Evolutionary conservation across 1,140 invertebrate species (phyloP).

Genomic region (Antheraea pernyi): DNA sequence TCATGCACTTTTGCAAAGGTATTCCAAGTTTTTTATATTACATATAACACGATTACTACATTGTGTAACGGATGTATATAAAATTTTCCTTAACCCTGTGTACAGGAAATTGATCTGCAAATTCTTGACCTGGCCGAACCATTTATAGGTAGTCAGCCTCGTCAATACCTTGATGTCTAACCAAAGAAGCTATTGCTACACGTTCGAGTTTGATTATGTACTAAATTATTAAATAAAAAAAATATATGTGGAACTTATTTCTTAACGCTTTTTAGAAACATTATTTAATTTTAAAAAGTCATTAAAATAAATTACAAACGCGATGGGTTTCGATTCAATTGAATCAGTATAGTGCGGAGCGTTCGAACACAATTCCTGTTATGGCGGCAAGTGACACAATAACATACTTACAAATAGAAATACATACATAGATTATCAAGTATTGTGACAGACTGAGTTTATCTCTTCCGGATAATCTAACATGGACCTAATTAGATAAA

Average conservation of each 20-base stretch:
- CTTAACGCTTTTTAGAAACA: neutral
- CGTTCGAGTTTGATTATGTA: neutral
- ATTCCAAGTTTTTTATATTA: no score
- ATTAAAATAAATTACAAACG: neutral
- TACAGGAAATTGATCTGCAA: neutral
- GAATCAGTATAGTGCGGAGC: no score
- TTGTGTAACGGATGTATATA: neutral
- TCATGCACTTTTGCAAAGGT: no score
- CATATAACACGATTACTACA: no score
- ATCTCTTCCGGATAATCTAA: conserved; percentile 33
- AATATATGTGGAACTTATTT: neutral
- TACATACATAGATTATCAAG: conserved; percentile 7
- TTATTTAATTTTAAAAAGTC: neutral
- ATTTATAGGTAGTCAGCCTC: neutral
- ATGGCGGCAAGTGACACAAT: conserved; percentile 18
- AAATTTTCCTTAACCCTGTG: neutral
- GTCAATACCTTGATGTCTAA: neutral
- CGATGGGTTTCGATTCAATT: conserved; percentile 5
- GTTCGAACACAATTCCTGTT: neutral
- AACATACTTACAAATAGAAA: conserved; percentile 16
- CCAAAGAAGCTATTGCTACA: neutral
- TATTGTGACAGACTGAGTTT: conserved; percentile 25
- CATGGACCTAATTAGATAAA: neutral
- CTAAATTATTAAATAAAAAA: neutral
- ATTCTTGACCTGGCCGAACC: neutral